Base-by-base conservation (phyloP, 2,888 invertebrate species). In the Hyalella azteca region DNA sequence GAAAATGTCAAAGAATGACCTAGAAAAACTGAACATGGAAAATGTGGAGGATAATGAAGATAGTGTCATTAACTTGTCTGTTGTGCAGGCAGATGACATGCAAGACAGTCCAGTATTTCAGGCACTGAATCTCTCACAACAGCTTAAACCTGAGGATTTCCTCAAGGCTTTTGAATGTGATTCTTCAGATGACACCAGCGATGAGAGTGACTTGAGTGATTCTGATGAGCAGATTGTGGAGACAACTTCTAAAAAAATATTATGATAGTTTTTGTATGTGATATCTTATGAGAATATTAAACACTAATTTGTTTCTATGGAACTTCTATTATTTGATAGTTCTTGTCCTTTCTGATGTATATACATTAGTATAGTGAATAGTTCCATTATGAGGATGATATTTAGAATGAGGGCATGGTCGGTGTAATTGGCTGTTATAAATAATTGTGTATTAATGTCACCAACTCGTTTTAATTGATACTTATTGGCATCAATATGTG, bases 11-110 rank as follows among this genome's bases (percentile, higher is more conserved):
- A 39, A 73, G 7, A 19, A 73, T 3, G 73, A 73, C 32, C 36
- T 39, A 19, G n/a, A 7, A 9, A 73, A 73, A 73, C n/a, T 7
- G 19, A 40, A 19, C 19, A 73, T 73, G 40, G 73, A 73, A 36
- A 22, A 73, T 29, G 54, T 54, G 11, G 73, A 39, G 15, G 73
- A 40, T 7, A n/a, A 9, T 39, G 73, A 40, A 39, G 73, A 73
- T n/a, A 32, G 22, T n/a, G 73, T 73, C n/a, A 22, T 73, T 39
- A 40, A 36, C 19, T 11, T 73, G 2, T 39, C 36, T 36, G 40
- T 73, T n/a, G 73, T 73, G n/a, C 39, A 36, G n/a, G 73, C 73
- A 36, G 73, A 73, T 36, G 73, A 73, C n/a, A 73, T 73, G 73
- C 73, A 73, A 39, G 73, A 73, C 73, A 73, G 73, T 15, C 73